Evolutionary conservation across 2,113 vertebrate genomes (phyloP).

Genomic region (Corythoichthys haematopterus): DNA sequence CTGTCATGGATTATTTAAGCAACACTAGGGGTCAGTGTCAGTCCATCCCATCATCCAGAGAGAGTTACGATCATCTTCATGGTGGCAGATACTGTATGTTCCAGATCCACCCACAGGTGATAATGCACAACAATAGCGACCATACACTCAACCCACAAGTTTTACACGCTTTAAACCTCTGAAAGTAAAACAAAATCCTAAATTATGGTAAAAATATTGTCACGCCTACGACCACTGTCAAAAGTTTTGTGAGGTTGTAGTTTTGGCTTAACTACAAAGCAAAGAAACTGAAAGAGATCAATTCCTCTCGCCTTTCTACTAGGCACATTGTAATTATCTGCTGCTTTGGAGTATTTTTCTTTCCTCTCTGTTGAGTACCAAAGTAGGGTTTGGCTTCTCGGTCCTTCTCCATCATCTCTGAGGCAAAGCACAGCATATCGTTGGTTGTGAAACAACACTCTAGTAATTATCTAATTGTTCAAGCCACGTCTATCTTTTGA

Average conservation of each 20-base stretch:
- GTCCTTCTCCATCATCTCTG: slow-evolving; percentile 21
- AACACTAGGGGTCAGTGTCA: slow-evolving; percentile 76
- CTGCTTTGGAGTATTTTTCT: not conserved
- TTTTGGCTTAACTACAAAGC: not conserved
- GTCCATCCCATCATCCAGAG: slow-evolving; percentile 49
- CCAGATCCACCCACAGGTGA: no score
- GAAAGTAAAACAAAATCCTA: no score
- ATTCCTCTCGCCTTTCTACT: not conserved
- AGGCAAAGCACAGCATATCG: slow-evolving; percentile 45
- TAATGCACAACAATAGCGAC: no score
- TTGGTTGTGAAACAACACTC: slow-evolving; percentile 59
- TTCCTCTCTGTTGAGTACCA: slow-evolving; percentile 28
- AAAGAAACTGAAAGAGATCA: not conserved
- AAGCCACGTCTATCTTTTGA: slow-evolving; percentile 70
- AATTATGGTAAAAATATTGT: no score
- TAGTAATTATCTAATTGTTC: slow-evolving; percentile 81
- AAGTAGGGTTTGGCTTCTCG: slow-evolving; percentile 31
- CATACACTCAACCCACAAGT: no score
- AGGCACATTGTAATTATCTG: not conserved
- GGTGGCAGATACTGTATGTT: no score
- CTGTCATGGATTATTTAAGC: slow-evolving; percentile 35
- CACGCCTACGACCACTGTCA: no score
- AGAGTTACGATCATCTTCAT: slow-evolving; percentile 12
- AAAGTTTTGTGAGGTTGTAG: not conserved
- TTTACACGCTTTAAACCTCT: no score